Percentiles rank a stretch among this genome's conserved stretches.
Evolutionary conservation across 1,140 invertebrate species (phyloP).

Genomic region (Orussus abietinus): DNA sequence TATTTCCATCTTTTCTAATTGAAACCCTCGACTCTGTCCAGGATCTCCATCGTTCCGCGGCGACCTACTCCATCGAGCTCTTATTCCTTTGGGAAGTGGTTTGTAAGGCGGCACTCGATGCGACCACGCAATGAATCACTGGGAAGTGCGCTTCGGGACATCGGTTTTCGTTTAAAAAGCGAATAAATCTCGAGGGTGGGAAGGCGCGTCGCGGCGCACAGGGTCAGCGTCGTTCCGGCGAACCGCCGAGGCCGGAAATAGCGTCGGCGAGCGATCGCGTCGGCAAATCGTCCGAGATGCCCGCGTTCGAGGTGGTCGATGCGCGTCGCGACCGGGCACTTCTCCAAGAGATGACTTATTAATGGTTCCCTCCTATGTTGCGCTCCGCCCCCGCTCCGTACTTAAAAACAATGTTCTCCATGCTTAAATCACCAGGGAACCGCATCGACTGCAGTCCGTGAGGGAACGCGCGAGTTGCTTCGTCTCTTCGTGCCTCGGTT

Average conservation of each 20-base stretch:
- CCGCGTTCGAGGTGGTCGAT: too few relatives aligned
- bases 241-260: neutral
- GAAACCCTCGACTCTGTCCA: too few relatives aligned
- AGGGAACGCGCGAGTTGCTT: too few relatives aligned
- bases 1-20: too few relatives aligned
- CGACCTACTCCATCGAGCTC: too few relatives aligned
- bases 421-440: slow-evolving; percentile 21
- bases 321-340: slow-evolving; percentile 17
- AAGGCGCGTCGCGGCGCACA: neutral
- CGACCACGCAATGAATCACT: slow-evolving; percentile 29
- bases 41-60: too few relatives aligned
- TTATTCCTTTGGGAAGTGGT: too few relatives aligned
- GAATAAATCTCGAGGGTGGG: slow-evolving; percentile 30
- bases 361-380: slow-evolving; percentile 11
- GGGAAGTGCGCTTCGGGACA: slow-evolving; percentile 15
- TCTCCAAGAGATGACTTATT: slow-evolving; percentile 34
- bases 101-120: slow-evolving; percentile 20
- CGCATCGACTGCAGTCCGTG: too few relatives aligned
- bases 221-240: neutral
- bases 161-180: slow-evolving; percentile 37
- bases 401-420: slow-evolving; percentile 27
- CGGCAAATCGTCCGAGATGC: slow-evolving; percentile 27
- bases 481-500: too few relatives aligned
- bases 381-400: slow-evolving; percentile 25
- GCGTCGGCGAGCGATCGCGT: slow-evolving; percentile 19